Evolutionary conservation across 1,140 invertebrate species (phyloP).

Genomic region (Magallana gigas): DNA sequence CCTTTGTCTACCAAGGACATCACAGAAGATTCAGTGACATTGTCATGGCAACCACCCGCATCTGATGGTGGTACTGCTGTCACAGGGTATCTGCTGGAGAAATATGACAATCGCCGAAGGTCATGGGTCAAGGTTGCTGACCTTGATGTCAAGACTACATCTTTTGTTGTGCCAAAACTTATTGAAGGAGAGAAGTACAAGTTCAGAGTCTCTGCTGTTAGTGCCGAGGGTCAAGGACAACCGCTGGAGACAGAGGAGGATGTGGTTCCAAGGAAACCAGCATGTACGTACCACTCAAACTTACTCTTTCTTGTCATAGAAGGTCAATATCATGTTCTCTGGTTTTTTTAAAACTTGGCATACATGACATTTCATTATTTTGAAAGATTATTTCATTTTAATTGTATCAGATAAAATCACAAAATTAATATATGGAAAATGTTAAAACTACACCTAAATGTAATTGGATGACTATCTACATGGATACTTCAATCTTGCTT

Average conservation of each 20-base stretch:
- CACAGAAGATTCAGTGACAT: constrained; percentile 92
- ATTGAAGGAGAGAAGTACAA: constrained; percentile 96
- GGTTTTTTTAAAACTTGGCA: too few relatives aligned
- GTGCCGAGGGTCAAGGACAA: constrained; percentile 94
- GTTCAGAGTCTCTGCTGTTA: constrained; percentile 96
- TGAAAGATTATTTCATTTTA: not conserved
- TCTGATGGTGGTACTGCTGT: constrained; percentile 98
- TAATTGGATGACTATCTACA: too few relatives aligned
- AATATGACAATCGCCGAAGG: constrained; percentile 87
- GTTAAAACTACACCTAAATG: too few relatives aligned
- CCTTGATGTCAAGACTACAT: constrained; percentile 84
- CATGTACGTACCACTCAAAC: constrained; percentile 77
- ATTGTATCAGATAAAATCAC: too few relatives aligned
- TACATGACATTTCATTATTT: not conserved
- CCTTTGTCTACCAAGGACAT: constrained; percentile 92
- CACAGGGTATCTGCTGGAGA: constrained; percentile 95
- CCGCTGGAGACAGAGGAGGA: constrained; percentile 83
- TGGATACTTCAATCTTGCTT: constrained; percentile 26
- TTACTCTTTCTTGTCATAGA: too few relatives aligned
- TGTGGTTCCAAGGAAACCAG: constrained; percentile 81
- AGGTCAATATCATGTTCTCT: too few relatives aligned
- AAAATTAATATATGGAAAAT: too few relatives aligned
- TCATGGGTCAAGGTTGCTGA: constrained; percentile 75
- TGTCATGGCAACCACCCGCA: constrained; percentile 98
- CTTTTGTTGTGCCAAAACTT: constrained; percentile 93